phyloP scores from a whole-genome alignment of 1,140 invertebrate genomes.

The Sinella curviseta region DNA sequence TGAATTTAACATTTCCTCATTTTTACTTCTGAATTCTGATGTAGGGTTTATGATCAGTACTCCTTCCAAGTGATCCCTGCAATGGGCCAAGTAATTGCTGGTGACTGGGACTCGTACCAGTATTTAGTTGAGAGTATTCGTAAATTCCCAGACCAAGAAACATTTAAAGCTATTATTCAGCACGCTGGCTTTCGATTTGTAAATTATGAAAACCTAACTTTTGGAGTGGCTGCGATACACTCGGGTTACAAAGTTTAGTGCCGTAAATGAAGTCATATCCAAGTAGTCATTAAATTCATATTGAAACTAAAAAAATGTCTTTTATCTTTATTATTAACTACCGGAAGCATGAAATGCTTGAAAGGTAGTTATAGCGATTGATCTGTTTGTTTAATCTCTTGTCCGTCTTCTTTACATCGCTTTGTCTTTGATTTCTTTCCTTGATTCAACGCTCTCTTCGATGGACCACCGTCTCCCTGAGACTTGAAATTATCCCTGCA shows the following conservation, averaged over 20 bases:
- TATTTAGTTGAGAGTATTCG: slow-evolving; percentile 98
- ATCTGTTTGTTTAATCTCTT: too few relatives aligned
- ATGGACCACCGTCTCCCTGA: background rate
- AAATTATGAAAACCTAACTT: slow-evolving; percentile 83
- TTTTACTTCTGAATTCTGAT: slow-evolving; percentile 54
- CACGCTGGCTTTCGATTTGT: slow-evolving; percentile 82
- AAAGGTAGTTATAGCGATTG: too few relatives aligned
- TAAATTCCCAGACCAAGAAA: slow-evolving; percentile 91
- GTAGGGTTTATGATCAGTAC: slow-evolving; percentile 90
- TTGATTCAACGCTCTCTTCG: slow-evolving; percentile 15
- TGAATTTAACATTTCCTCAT: slow-evolving; percentile 39
- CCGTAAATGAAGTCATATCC: background rate
- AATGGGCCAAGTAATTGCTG: slow-evolving; percentile 89
- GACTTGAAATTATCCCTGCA: slow-evolving; percentile 55
- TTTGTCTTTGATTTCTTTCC: background rate
- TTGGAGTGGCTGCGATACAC: slow-evolving; percentile 89
- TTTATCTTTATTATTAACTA: background rate
- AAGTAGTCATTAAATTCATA: background rate
- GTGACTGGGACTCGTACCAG: slow-evolving; percentile 95
- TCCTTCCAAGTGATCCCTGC: slow-evolving; percentile 97
- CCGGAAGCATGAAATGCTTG: too few relatives aligned
- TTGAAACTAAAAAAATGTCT: background rate
- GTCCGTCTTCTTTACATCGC: background rate
- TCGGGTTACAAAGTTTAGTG: slow-evolving; percentile 83
- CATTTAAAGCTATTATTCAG: slow-evolving; percentile 85